These are phyloP conservation scores for Papilio protenor DNA, from an alignment of 2,888 invertebrate species.

Conservation along the genomic window DNA sequence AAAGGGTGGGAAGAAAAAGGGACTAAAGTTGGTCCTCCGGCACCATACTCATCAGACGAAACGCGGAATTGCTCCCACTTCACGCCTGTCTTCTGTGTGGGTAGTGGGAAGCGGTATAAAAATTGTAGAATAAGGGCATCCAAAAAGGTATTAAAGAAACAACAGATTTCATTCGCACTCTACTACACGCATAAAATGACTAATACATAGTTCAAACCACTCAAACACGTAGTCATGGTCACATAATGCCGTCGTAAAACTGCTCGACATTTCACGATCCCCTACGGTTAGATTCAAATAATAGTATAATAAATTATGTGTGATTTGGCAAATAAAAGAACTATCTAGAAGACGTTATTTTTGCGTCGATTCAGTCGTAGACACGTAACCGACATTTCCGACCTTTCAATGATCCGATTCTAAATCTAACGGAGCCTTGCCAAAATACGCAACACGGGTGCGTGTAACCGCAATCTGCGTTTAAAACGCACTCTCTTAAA, in stretches of 20 bases:
- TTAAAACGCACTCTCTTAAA: slow-evolving; percentile 53
- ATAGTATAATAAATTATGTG: slow-evolving; percentile 40
- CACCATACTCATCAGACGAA: too few relatives aligned
- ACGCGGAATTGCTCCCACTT: too few relatives aligned
- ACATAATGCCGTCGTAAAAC: slow-evolving; percentile 20
- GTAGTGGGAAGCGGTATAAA: too few relatives aligned
- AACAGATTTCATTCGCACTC: not conserved
- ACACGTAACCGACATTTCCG: slow-evolving; percentile 50
- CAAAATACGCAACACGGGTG: slow-evolving; percentile 64
- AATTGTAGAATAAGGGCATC: not conserved
- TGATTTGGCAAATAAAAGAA: slow-evolving; percentile 47
- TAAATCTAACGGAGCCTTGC: slow-evolving; percentile 70
- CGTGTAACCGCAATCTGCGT: slow-evolving; percentile 60
- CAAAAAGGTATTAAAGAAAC: not conserved
- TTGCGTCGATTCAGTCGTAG: slow-evolving; percentile 62
- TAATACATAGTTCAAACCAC: slow-evolving; percentile 6
- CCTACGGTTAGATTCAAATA: slow-evolving; percentile 17
- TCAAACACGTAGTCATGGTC: slow-evolving; percentile 6
- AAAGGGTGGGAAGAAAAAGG: too few relatives aligned
- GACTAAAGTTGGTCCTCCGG: too few relatives aligned
- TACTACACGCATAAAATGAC: not conserved
- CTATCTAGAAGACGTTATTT: slow-evolving; percentile 59
- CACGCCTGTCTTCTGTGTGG: too few relatives aligned
- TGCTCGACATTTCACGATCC: not conserved
- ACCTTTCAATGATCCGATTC: slow-evolving; percentile 66